Conservation (phyloP, 2,888 invertebrate species). For the Petrolisthes cinctipes region DNA sequence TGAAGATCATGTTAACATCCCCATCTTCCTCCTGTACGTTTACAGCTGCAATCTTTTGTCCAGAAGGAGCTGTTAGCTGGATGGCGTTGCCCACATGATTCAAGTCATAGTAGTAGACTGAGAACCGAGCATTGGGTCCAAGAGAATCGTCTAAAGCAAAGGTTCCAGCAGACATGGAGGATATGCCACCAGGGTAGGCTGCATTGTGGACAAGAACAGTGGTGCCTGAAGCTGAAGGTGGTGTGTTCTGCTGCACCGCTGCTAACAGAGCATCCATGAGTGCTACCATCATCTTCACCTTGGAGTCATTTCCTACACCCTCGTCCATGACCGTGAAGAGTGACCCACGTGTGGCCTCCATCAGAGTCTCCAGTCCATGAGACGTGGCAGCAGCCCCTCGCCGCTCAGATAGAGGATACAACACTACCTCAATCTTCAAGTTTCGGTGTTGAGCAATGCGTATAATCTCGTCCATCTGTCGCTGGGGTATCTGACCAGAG, state of each 20-base stretch:
- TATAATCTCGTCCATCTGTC: conserved; percentile 59
- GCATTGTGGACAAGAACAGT: conserved; percentile 62
- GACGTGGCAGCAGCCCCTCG: conserved; percentile 44
- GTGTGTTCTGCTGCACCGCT: conserved; percentile 44
- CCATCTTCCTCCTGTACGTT: conserved; percentile 63
- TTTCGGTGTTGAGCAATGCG: conserved; percentile 38
- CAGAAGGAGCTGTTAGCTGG: conserved; percentile 61
- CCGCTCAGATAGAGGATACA: conserved; percentile 59
- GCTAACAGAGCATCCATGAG: conserved; percentile 63
- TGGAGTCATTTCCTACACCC: conserved; percentile 63
- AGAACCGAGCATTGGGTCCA: conserved; percentile 60
- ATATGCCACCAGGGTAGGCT: conserved; percentile 62
- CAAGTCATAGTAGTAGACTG: conserved; percentile 64
- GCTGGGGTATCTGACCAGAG: conserved; percentile 39
- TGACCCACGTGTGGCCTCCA: conserved; percentile 50
- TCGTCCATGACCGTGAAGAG: conserved; percentile 63
- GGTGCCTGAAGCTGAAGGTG: conserved; percentile 34
- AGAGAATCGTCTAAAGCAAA: conserved; percentile 62
- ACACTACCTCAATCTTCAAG: conserved; percentile 49
- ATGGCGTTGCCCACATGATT: conserved; percentile 64
- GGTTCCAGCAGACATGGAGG: conserved; percentile 61
- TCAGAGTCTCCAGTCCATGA: conserved; percentile 55
- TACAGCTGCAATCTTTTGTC: conserved; percentile 46
- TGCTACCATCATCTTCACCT: conserved; percentile 63
- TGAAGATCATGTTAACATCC: conserved; percentile 64